Evolutionary conservation across 1,140 invertebrate species (phyloP).

Genomic region (Magallana ariakensis): DNA sequence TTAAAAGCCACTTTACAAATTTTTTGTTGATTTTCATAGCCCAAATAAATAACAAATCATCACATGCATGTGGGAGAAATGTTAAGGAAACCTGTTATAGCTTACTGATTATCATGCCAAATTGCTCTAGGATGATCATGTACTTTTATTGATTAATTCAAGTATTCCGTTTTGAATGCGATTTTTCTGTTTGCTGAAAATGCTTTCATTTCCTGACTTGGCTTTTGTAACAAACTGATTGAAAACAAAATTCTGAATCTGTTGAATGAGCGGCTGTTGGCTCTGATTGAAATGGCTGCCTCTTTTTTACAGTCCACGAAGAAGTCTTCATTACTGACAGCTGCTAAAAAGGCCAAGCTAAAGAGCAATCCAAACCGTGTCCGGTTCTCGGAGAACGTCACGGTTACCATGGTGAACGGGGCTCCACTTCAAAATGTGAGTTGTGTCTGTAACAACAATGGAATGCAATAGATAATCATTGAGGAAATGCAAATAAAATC

Average conservation of each 20-base stretch:
- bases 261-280: not conserved
- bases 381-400: constrained; percentile 91
- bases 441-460: constrained; percentile 18
- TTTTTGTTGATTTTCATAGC: not conserved
- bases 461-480: not conserved
- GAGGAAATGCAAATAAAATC: not conserved
- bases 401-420: constrained; percentile 86
- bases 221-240: not conserved
- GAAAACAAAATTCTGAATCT: not conserved
- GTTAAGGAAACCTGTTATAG: not conserved
- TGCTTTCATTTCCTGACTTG: not conserved
- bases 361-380: constrained; percentile 91
- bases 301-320: constrained; percentile 81
- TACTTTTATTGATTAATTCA: not conserved
- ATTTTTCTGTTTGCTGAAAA: not conserved
- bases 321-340: constrained; percentile 91
- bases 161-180: not conserved
- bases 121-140: not conserved
- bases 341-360: constrained; percentile 91
- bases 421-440: constrained; percentile 80
- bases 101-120: not conserved
- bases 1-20: not conserved
- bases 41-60: not conserved
- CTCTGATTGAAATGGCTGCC: not conserved
- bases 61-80: constrained; percentile 22